Evolutionary conservation across 2,888 invertebrate genomes (phyloP), one percentile per base, ranked within the genome.

Genomic region (Kuschelorhynchus macadamiae): DNA sequence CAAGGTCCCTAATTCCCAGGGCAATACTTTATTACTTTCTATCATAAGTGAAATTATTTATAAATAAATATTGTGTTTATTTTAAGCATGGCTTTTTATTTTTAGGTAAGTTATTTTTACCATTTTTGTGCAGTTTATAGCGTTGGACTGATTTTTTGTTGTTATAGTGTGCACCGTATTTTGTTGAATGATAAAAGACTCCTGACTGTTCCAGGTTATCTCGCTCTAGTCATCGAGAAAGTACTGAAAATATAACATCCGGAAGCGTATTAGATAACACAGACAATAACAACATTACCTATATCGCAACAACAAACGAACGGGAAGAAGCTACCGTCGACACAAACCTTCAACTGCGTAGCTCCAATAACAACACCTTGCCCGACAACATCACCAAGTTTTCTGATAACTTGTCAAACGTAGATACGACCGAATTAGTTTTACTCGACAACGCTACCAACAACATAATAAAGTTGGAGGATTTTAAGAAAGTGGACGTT

Each of bases 361-460:
- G 61, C 17, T 70, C 70, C n/a, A 76, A 76, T 60, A 76, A 76
- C 44, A 75, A 75, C 46, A 64, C 18, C 16, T 70, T 74, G 17
- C 73, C 72, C 9, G 71, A 73, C 39, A 72, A 67, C 2, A 69
- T 61, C 14, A 71, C 69, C 46, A 71, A 70, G 55, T 69, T 61
- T 20, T 64, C 71, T 1, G 67, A 72, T 30, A 67, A 72, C 57
- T 59, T 72, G 18, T 71, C 72, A 30, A 71, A 73, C 36, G 72
- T 75, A n/a, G 76, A 76, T 47, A 75, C 76, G n/a, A 78, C 71
- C 33, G 78, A 78, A 53, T 57, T 79, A 41, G 74, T 79, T 4
- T 53, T 79, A 14, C 66, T 78, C 8, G 80, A 80, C 67, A 80
- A 80, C 56, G 72, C 76, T n/a, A 79, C 78, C 9, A 79, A 80